These are phyloP conservation scores for Pelvicachromis taeniatus DNA, from an alignment of 2,113 vertebrate species.

Conservation along the genomic window DNA sequence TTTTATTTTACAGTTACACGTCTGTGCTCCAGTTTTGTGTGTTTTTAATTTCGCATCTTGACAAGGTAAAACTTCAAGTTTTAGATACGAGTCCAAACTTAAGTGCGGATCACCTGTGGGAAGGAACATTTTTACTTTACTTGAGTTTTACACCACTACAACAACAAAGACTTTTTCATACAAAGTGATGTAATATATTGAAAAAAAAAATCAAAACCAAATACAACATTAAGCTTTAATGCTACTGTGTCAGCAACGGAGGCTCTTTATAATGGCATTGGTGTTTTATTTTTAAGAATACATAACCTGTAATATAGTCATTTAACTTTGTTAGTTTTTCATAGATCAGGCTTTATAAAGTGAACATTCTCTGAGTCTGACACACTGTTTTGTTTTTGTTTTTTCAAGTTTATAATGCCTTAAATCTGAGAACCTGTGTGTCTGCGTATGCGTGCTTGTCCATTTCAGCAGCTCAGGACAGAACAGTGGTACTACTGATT, in stretches of 20 bases:
- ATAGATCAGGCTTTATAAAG: background rate
- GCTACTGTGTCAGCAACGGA: background rate
- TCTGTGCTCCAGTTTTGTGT: background rate
- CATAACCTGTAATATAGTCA: background rate
- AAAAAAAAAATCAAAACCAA: background rate
- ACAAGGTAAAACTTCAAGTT: background rate
- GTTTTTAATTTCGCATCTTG: background rate
- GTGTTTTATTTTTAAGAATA: background rate
- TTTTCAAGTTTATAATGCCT: background rate
- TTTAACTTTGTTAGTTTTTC: background rate
- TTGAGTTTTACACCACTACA: background rate
- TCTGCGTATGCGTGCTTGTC: background rate
- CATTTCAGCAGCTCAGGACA: background rate
- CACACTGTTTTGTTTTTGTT: background rate
- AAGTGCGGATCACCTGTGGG: background rate
- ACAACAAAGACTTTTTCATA: background rate
- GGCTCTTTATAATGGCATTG: background rate
- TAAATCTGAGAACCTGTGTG: background rate
- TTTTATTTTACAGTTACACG: background rate
- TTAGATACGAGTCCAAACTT: background rate
- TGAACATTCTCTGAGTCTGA: background rate
- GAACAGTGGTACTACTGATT: conserved; percentile 39
- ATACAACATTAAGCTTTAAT: background rate
- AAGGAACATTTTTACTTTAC: background rate
- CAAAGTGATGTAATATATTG: background rate